phyloP scores from a whole-genome alignment of 2,113 vertebrate genomes.

The Crotalus viridis region DNA sequence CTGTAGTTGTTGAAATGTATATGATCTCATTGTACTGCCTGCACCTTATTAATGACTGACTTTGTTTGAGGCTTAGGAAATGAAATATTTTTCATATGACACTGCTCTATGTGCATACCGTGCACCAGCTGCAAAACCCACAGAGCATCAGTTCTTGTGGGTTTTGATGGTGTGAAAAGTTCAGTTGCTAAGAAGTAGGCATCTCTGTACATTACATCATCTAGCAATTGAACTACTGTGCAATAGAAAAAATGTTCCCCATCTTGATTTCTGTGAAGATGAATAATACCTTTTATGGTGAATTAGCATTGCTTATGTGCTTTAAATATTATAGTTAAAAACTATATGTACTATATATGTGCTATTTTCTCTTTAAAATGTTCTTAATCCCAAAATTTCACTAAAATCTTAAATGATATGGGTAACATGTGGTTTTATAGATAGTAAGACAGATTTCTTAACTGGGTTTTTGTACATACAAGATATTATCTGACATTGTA shows the following conservation, averaged over 20 bases:
- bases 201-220: conserved; percentile 75
- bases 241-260: conserved; percentile 71
- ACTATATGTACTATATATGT: neutral
- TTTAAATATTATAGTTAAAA: conserved; percentile 21
- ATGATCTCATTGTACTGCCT: conserved; percentile 95
- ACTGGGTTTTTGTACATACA: neutral
- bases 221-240: conserved; percentile 81
- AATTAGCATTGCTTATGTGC: conserved; percentile 1
- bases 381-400: neutral
- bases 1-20: conserved; percentile 91
- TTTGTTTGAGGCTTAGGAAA: conserved; percentile 82
- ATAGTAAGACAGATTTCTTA: neutral
- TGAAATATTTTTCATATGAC: conserved; percentile 99
- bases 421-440: neutral
- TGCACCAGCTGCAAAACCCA: conserved; percentile 93
- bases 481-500: neutral
- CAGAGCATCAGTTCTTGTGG: conserved; percentile 88
- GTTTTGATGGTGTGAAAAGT: conserved; percentile 96
- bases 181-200: conserved; percentile 87
- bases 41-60: conserved; percentile 97
- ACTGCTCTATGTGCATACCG: conserved; percentile 82
- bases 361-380: neutral
- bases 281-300: conserved; percentile 35
- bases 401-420: neutral
- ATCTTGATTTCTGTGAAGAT: conserved; percentile 69